Evolutionary conservation across 2,113 vertebrate species (phyloP), one percentile per base, ranked within the genome.

Genomic region (Dicrurus megarhynchus): DNA sequence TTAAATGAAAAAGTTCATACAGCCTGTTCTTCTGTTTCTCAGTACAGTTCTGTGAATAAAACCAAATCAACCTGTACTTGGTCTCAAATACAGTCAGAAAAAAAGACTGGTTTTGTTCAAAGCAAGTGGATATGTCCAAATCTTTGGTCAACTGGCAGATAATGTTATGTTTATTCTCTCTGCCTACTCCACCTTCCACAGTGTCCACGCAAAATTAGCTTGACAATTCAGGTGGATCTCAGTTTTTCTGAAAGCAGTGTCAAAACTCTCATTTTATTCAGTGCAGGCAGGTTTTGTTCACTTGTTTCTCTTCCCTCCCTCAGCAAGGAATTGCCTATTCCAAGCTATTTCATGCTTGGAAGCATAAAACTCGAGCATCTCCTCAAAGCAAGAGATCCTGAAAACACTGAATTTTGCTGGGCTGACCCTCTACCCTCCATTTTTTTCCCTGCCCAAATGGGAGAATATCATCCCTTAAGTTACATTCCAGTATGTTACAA

Each of bases 11-110:
- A 95, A 82, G 24, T 89, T 97, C 65, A 71, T 73, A 94, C 33
- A 74, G 63, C 46, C 32, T 85, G 55, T 35, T 87, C 75, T 90
- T 95, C 53, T 78, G 46, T 79, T 95, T 96, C 49, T 92, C 68
- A 94, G 70, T 77, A 68, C 23, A 85, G 37, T 53, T 69, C 65
- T 18, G 28, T 35, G 63, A 87, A 55, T 89, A 90, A 93, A 97
- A 59, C 8, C 27, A 87, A 96, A 68, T 49, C 41, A 60, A 68
- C 16, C 24, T 88, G 23, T 53, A 84, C 70, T 81, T 96, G 27
- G 35, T 89, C 49, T 89, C 75, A 76, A 42, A 89, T 13, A 74
- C 84, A 77, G 33, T 59, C 81, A 79, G 56, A 59, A 81, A 75
- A 88, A 60, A 68, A 27, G 33, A 23, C 7, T 2, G 35, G 21